Percentiles rank a stretch among this genome's conserved stretches.
Conservation (phyloP, 2,797 vertebrate genomes). For the Danionella dracula region DNA sequence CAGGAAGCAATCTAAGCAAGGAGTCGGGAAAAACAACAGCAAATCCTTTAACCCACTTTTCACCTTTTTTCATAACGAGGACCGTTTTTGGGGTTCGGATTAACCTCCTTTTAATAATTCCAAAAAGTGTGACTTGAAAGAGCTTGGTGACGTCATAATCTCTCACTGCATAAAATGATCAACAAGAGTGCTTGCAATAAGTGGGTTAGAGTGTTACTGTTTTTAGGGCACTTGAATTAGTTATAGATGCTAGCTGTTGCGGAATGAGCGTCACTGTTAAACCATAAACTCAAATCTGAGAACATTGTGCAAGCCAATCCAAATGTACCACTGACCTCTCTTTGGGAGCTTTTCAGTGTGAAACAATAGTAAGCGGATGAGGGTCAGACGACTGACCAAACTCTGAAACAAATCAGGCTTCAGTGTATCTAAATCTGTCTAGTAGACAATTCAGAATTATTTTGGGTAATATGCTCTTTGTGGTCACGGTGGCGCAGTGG, state of each 20-base stretch:
- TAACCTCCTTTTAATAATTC: slow-evolving; percentile 8
- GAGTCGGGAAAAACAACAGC: not conserved
- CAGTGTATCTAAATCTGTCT: not conserved
- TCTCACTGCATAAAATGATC: not conserved
- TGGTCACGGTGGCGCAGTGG: too few relatives aligned
- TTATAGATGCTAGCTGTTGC: not conserved
- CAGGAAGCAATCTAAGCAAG: slow-evolving; percentile 1
- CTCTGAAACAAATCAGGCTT: not conserved
- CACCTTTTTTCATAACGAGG: slow-evolving; percentile 8
- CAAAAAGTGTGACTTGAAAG: not conserved
- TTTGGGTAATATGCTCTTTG: not conserved
- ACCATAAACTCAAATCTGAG: slow-evolving; percentile 28
- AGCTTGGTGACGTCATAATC: slow-evolving; percentile 5
- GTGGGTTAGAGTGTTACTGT: not conserved
- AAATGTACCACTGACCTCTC: slow-evolving; percentile 43
- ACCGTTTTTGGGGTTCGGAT: not conserved
- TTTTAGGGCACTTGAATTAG: not conserved
- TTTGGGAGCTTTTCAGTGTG: slow-evolving; percentile 45
- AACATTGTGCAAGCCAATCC: slow-evolving; percentile 48
- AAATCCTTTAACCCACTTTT: slow-evolving; percentile 10
- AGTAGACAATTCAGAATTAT: not conserved
- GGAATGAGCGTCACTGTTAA: slow-evolving; percentile 8
- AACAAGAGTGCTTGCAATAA: slow-evolving; percentile 8
- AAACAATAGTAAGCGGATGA: not conserved
- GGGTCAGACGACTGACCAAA: not conserved